phyloP scores from a whole-genome alignment of 2,888 invertebrate species.

The Blastobasis lacticolella region DNA sequence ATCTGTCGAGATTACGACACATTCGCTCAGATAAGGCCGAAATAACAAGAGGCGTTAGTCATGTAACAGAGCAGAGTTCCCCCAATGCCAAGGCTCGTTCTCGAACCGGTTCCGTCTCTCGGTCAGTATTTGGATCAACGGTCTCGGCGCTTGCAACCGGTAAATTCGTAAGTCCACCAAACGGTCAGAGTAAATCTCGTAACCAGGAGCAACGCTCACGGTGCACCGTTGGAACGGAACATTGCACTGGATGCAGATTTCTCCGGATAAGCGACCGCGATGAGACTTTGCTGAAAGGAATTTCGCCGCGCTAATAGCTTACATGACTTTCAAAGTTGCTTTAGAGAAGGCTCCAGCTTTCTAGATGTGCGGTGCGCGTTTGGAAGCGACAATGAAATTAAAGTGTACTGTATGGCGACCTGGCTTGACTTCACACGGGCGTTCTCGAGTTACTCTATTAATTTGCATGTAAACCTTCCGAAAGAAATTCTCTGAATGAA shows the following conservation, averaged over 20 bases:
- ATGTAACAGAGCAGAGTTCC: slow-evolving; percentile 27
- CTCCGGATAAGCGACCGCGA: background rate
- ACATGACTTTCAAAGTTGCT: too few species aligned
- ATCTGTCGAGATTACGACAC: too few species aligned
- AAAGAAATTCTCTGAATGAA: too few species aligned
- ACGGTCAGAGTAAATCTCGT: background rate
- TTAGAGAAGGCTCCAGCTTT: too few species aligned
- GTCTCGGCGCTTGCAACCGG: slow-evolving; percentile 20
- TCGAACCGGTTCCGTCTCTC: slow-evolving; percentile 48
- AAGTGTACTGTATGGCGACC: too few species aligned
- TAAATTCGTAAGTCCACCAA: slow-evolving; percentile 16
- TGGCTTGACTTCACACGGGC: too few species aligned
- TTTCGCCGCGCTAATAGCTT: slow-evolving; percentile 4
- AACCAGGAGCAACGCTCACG: slow-evolving; percentile 3
- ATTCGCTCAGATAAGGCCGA: too few species aligned
- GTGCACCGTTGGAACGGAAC: slow-evolving; percentile 6
- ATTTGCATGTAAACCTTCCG: too few species aligned
- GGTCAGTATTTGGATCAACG: slow-evolving; percentile 30
- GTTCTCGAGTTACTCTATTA: too few species aligned
- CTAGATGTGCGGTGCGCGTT: too few species aligned
- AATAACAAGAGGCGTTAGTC: slow-evolving; percentile 25
- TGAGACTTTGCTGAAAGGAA: slow-evolving; percentile 16
- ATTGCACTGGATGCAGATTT: background rate
- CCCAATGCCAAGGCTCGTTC: slow-evolving; percentile 63
- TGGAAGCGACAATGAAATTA: too few species aligned